Evolutionary conservation across 2,113 vertebrate genomes (phyloP), one percentile per base, ranked within the genome.

Genomic region (Sorex araneus): DNA sequence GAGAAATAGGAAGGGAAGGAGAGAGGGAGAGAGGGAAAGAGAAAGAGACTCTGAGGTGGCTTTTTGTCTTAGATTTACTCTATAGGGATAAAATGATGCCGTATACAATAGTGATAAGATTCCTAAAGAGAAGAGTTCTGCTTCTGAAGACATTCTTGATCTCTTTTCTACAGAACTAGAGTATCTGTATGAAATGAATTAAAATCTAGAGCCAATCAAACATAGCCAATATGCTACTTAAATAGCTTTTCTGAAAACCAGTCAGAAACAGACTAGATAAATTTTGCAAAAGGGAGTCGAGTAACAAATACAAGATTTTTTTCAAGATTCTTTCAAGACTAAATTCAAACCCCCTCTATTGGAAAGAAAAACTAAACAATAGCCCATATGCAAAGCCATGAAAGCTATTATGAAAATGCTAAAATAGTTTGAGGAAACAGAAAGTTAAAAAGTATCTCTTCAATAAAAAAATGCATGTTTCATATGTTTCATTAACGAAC

Each of bases 21-120:
- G 13, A 18, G 16, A 11, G 16, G 50, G 16, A 54, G 18, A 12
- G 54, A 54, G 18, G 54, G 84, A 85, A 80, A 64, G 19, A 70
- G 47, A 77, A 10, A 69, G 13, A 19, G 7, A 82, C 43, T 84
- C 85, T 85, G 88, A 90, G 43, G 76, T 85, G 47, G 21, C 11
- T 91, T 89, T 86, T 36, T 18, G 87, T 45, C 34, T 93, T 90
- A 90, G 87, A 87, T 95, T 94, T 85, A 87, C 47, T 87, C 84
- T 88, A 57, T 75, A 71, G 69, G 92, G 87, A 79, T 94, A 66
- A 95, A 94, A 91, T 23, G 2, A 1, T 66, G 3, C 2, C 19
- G 4, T 70, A 36, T 71, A 75, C 57, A 64, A 71, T 40, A 86
- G 64, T 84, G 76, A 32, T 9, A 93, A 70, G 8, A 15, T 27